Conservation (phyloP, 2,113 vertebrate species). For the Pollachius pollachius region DNA sequence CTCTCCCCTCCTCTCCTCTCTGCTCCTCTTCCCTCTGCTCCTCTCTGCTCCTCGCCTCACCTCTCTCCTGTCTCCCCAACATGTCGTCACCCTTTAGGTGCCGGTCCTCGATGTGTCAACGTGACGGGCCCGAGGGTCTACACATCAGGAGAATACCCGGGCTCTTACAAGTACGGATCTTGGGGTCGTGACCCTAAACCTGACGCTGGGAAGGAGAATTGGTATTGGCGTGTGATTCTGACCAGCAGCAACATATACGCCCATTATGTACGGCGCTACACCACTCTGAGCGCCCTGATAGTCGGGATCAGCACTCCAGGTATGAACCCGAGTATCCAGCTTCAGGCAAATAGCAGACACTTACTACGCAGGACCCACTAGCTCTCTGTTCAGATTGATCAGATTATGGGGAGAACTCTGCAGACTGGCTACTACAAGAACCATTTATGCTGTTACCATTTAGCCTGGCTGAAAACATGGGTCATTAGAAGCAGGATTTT, state of each 20-base stretch:
- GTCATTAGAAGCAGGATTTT: too few species aligned
- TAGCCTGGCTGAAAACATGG: too few species aligned
- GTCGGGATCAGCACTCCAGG: conserved; percentile 50
- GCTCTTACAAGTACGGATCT: conserved; percentile 61
- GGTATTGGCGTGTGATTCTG: conserved; percentile 69
- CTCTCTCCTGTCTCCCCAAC: not conserved
- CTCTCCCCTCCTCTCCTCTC: too few species aligned
- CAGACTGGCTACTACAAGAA: too few species aligned
- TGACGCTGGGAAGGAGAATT: conserved; percentile 60
- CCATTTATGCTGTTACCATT: too few species aligned
- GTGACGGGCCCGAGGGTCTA: conserved; percentile 50
- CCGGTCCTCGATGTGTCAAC: conserved; percentile 58
- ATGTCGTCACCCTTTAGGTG: conserved; percentile 34
- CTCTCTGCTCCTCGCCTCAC: not conserved
- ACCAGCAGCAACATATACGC: conserved; percentile 51
- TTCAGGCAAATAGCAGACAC: too few species aligned
- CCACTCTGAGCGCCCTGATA: conserved; percentile 59
- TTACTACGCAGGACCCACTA: too few species aligned
- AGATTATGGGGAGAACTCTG: too few species aligned
- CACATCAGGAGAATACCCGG: conserved; percentile 61
- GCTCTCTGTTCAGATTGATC: too few species aligned
- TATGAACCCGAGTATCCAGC: not conserved
- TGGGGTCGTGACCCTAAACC: conserved; percentile 76
- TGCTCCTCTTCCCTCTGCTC: not conserved
- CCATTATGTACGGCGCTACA: conserved; percentile 63